Conservation (phyloP, 35 echinoderm and acorn worm genomes). For the Patiria miniata region DNA sequence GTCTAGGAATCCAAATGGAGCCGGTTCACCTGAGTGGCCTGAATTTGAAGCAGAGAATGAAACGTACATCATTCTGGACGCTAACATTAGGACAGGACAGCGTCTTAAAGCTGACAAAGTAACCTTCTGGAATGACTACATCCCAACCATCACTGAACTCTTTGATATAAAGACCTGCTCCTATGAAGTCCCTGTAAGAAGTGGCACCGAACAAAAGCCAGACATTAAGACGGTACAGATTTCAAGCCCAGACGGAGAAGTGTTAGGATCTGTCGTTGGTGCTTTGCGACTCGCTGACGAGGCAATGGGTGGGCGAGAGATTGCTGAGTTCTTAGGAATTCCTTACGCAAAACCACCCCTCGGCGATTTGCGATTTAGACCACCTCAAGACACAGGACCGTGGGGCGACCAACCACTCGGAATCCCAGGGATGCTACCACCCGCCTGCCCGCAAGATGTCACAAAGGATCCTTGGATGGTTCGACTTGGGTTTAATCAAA, state of each 20-base stretch:
- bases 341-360: slow-evolving; percentile 60
- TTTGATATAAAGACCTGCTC: background rate
- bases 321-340: slow-evolving; percentile 43
- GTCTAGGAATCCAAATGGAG: background rate
- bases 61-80: slow-evolving; percentile 16
- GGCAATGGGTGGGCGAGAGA: background rate
- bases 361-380: slow-evolving; percentile 44
- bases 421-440: slow-evolving; percentile 25
- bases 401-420: slow-evolving; percentile 19
- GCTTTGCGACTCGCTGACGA: background rate
- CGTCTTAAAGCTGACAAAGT: background rate
- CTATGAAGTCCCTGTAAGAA: background rate
- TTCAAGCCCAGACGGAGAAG: background rate
- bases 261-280: background rate
- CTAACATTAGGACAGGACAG: background rate
- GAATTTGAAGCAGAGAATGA: background rate
- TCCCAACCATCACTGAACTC: background rate
- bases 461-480: background rate
- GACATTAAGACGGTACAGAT: background rate
- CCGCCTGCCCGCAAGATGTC: slow-evolving; percentile 42
- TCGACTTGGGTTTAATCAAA: background rate
- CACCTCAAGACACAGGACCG: slow-evolving; percentile 19
- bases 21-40: background rate
- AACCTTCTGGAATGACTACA: slow-evolving; percentile 24
- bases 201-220: background rate